phyloP scores from a whole-genome alignment of 1,140 invertebrate genomes.

The Drosophila subpulchrella region DNA sequence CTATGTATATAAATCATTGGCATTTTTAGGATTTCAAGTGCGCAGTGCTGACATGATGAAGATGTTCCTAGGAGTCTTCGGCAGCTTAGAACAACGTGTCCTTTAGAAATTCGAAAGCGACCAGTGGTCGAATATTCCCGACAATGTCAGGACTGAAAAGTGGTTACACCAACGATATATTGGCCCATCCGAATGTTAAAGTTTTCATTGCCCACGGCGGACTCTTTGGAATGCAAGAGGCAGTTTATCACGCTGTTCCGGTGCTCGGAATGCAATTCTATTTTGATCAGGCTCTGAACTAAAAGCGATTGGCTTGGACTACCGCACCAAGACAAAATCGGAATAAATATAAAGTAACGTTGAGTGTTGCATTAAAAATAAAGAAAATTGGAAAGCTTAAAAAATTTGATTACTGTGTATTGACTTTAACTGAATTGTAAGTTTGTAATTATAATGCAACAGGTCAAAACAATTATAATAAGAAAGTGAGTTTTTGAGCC shows the following conservation, averaged over 20 bases:
- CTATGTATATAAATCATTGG: not conserved
- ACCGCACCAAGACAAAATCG: slow-evolving; percentile 17
- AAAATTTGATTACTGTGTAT: too few species aligned
- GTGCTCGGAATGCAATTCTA: slow-evolving; percentile 87
- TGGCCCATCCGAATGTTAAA: slow-evolving; percentile 86
- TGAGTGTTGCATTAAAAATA: too few species aligned
- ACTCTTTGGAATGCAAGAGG: slow-evolving; percentile 86
- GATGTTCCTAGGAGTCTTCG: not conserved
- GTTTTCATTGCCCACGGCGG: slow-evolving; percentile 88
- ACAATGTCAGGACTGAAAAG: slow-evolving; percentile 86
- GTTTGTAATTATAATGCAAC: too few species aligned
- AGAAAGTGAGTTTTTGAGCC: not conserved
- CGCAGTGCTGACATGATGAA: not conserved
- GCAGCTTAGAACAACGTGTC: slow-evolving; percentile 84
- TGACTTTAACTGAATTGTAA: too few species aligned
- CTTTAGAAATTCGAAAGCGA: slow-evolving; percentile 88
- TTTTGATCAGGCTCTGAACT: slow-evolving; percentile 85
- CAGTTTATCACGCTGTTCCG: slow-evolving; percentile 87
- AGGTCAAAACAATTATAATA: not conserved
- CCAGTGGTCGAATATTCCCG: slow-evolving; percentile 83
- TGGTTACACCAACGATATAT: slow-evolving; percentile 88
- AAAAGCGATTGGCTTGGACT: slow-evolving; percentile 39
- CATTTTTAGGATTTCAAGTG: not conserved
- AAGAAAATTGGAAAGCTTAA: too few species aligned
- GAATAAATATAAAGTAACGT: too few species aligned